A percentile compares a stretch with the other conserved stretches of the same genome.
phyloP scores from a whole-genome alignment of 2,113 vertebrate species.

The Malurus elegans region DNA sequence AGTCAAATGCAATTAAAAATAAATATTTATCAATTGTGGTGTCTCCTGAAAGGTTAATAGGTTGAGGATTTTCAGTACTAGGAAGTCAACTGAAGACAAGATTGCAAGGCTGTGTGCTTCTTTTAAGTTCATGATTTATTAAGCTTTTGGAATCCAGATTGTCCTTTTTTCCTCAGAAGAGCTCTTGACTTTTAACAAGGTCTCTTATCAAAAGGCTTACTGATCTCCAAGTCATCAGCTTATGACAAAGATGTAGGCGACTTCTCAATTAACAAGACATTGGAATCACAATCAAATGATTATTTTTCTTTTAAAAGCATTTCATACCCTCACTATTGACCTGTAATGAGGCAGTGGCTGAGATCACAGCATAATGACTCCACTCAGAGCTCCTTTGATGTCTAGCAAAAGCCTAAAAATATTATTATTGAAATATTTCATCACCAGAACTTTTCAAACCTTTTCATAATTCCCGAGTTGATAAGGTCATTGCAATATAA shows the following conservation, averaged over 20 bases:
- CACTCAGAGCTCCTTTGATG: neutral
- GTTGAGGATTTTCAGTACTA: neutral
- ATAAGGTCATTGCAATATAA: neutral
- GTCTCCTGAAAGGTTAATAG: neutral
- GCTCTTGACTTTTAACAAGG: neutral
- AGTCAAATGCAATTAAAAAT: neutral
- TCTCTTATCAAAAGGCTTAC: neutral
- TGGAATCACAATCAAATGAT: neutral
- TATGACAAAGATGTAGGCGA: neutral
- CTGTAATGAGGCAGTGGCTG: neutral
- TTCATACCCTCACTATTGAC: neutral
- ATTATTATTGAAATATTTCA: neutral
- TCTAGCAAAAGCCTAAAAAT: neutral
- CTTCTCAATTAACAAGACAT: neutral
- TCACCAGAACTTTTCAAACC: neutral
- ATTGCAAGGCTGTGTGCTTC: neutral
- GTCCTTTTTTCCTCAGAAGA: neutral
- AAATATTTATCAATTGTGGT: neutral
- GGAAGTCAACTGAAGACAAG: neutral
- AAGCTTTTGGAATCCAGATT: neutral
- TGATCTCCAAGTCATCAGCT: neutral
- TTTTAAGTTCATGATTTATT: neutral
- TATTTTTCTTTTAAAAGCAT: neutral
- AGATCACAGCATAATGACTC: neutral
- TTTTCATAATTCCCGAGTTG: neutral